Evolutionary conservation across 2,888 invertebrate species (phyloP), one percentile per base, ranked within the genome.

Genomic region (Hydriomena furcata): DNA sequence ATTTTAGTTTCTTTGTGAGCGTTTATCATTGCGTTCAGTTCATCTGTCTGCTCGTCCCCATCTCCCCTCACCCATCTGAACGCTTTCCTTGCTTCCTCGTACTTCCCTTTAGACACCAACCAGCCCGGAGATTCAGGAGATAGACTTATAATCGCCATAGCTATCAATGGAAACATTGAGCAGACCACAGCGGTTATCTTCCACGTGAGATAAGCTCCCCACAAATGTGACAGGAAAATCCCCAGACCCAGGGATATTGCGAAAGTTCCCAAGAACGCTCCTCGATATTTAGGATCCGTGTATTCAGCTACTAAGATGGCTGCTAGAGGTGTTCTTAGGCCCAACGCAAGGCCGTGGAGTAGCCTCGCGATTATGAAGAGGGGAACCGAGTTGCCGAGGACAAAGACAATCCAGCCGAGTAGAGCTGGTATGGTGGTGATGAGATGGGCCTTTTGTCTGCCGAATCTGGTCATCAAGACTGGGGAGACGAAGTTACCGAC

Each of bases 81-180:
- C 0, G 93, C 91, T 38, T 90, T 83, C 55, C 90, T 87, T 0
- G 94, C 94, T 53, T 93, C 91, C 1, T 85, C 86, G 1, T 85
- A 80, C 32, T 90, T 90, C 1, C 91, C 91, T 66, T 92, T 93
- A 0, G 92, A 91, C 0, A 93, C 87, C 42, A 95, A 71, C 94
- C 94, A 95, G 48, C 91, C 87, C 0, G 94, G 93, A 0, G 94
- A 92, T 78, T 95, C 95, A 0, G 93, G 93, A 0, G 90, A 90
- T 1, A 90, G 54, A 30, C 82, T 80, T 6, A 89, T 89, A 1
- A 90, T 84, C 0, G 70, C 79, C 68, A 93, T 84, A 36, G 66
- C 89, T 78, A 68, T 82, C 0, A 92, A 45, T 1, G 93, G 92
- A 30, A 92, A 83, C 28, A 82, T 48, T 0, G 91, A 82, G 53